Evolutionary conservation across 2,113 vertebrate genomes (phyloP).

Genomic region (Gymnorhina tibicen): DNA sequence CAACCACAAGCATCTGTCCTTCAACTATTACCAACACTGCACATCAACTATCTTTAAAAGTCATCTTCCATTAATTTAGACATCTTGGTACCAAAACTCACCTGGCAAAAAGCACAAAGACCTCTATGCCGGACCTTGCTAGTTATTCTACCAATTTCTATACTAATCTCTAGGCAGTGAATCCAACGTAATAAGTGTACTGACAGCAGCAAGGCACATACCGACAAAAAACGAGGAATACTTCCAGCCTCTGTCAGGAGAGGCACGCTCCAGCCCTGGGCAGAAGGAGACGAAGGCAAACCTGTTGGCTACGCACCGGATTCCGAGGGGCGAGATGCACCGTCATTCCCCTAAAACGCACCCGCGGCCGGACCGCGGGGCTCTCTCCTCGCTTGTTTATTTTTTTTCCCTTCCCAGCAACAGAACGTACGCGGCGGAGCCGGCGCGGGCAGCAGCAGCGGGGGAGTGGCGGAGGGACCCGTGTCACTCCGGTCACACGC

Average conservation of each 20-base stretch:
- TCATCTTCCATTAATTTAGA: background rate
- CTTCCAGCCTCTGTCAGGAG: background rate
- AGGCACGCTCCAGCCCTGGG: background rate
- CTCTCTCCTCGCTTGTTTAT: background rate
- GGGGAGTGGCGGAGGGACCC: background rate
- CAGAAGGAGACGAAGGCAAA: background rate
- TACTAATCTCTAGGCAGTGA: background rate
- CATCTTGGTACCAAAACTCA: background rate
- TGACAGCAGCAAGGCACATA: background rate
- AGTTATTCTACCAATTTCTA: background rate
- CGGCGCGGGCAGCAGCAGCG: background rate
- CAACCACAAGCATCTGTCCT: background rate
- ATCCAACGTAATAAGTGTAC: background rate
- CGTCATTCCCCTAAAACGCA: background rate
- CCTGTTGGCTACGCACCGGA: slow-evolving; percentile 29
- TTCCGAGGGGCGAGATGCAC: slow-evolving; percentile 27
- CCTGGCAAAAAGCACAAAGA: background rate
- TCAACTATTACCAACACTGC: background rate
- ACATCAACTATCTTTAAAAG: background rate
- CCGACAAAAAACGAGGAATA: background rate
- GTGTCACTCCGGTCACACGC: background rate
- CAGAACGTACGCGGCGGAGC: background rate
- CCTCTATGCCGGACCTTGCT: background rate
- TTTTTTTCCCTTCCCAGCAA: background rate
- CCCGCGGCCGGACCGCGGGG: background rate